phyloP scores from a whole-genome alignment of 2,797 vertebrate species.

The Cuniculus paca region DNA sequence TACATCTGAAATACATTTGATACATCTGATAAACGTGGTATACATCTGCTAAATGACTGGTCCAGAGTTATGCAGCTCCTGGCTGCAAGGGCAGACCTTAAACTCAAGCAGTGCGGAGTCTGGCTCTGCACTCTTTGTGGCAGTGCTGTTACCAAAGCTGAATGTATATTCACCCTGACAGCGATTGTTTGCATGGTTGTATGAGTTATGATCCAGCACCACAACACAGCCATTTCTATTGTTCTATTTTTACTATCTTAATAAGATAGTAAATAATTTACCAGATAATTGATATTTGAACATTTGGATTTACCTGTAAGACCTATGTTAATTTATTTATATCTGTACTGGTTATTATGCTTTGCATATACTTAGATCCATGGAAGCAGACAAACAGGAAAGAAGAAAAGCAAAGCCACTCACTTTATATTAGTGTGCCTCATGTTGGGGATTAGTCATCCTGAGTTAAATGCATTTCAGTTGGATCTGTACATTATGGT shows the following conservation, averaged over 20 bases:
- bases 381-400: background rate
- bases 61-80: background rate
- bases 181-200: background rate
- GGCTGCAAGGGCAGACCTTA: background rate
- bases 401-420: background rate
- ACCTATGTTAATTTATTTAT: background rate
- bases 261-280: background rate
- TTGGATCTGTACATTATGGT: background rate
- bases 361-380: background rate
- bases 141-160: background rate
- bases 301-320: conserved; percentile 10
- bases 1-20: too few relatives aligned
- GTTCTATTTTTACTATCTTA: conserved; percentile 1
- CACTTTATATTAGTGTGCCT: background rate
- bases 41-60: too few relatives aligned
- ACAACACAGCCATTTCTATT: background rate
- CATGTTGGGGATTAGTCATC: background rate
- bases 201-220: background rate
- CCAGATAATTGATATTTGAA: background rate
- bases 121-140: background rate
- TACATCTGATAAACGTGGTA: too few relatives aligned
- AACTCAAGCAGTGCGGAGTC: background rate
- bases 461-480: background rate
- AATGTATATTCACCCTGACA: background rate
- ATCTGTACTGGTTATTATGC: background rate